phyloP scores from a whole-genome alignment of 2,888 invertebrate genomes.

The Chrysina gloriosa region DNA sequence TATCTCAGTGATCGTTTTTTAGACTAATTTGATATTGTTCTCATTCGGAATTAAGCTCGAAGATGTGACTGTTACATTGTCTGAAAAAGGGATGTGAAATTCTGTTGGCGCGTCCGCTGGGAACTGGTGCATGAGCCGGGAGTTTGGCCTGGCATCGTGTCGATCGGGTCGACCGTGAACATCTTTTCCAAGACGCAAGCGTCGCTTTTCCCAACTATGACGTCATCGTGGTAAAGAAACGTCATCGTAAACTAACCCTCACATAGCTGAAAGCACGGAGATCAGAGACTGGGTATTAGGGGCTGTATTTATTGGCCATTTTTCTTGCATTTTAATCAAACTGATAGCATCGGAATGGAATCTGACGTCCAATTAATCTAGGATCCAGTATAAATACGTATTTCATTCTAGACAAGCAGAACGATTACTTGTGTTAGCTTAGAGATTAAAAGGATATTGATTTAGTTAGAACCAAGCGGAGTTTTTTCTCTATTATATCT shows the following conservation, averaged over 20 bases:
- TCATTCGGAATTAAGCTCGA: neutral
- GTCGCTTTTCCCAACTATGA: conserved; percentile 53
- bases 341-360: conserved; percentile 5
- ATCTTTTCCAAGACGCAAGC: conserved; percentile 56
- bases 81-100: conserved; percentile 6
- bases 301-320: conserved; percentile 22
- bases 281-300: conserved; percentile 42
- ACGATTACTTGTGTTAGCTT: conserved; percentile 34
- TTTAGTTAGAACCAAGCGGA: neutral
- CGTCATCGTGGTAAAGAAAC: conserved; percentile 54
- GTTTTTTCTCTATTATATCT: neutral
- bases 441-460: conserved; percentile 36
- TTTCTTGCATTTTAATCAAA: conserved; percentile 24
- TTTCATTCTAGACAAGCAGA: conserved; percentile 17
- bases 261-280: conserved; percentile 26
- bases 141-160: conserved; percentile 55
- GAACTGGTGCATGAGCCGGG: conserved; percentile 57
- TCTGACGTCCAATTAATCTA: conserved; percentile 1
- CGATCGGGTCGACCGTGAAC: conserved; percentile 61
- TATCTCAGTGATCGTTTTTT: neutral
- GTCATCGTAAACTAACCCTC: conserved; percentile 54
- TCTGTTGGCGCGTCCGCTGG: conserved; percentile 44
- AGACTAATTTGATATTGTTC: neutral
- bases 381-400: neutral
- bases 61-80: neutral